Evolutionary conservation across 1,140 invertebrate species (phyloP), one percentile per base, ranked within the genome.

Genomic region (Ctenoplectra terminalis): DNA sequence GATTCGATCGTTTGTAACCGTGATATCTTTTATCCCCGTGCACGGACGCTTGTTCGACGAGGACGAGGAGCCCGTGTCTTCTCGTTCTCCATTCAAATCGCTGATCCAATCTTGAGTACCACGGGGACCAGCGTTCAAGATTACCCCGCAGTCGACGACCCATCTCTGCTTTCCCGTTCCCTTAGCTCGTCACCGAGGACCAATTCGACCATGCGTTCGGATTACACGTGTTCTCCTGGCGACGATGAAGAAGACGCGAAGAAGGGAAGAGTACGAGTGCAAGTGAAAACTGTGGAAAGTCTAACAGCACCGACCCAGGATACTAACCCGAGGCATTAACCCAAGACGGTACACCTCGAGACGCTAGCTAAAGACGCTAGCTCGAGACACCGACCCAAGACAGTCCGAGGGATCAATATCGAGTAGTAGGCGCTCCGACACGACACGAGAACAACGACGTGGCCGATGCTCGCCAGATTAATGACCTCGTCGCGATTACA

Each of bases 381-480:
- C n/a, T n/a, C n/a, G n/a, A n/a, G n/a, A n/a, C n/a, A 43, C 11
- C 17, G 23, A 7, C 5, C 43, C 3, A 29, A 23, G 52, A 56
- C 37, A 23, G 43, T n/a, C 48, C 34, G 46, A 63, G n/a, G 64
- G 81, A 90, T 91, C 88, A 71, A 91, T 90, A 85, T 87, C 84
- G 81, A 79, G 79, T 8, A n/a, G 31, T 34, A 52, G 67, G 48
- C 86, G 73, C 66, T 86, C 81, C 71, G 87, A 88, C 83, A 89
- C 75, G 74, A 61, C 58, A 23, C 50, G 50, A 23, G 23, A 76
- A 11, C 54, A 34, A 75, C 77, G 85, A 87, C 83, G 86, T 81
- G 75, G 72, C 67, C 88, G 86, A 89, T 87, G 67, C 71, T 73
- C 85, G 84, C 72, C 83, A 90, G 90, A 91, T 91, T 90, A 90